Evolutionary conservation across 2,888 invertebrate genomes (phyloP).

Genomic region (Cheilosia soror): DNA sequence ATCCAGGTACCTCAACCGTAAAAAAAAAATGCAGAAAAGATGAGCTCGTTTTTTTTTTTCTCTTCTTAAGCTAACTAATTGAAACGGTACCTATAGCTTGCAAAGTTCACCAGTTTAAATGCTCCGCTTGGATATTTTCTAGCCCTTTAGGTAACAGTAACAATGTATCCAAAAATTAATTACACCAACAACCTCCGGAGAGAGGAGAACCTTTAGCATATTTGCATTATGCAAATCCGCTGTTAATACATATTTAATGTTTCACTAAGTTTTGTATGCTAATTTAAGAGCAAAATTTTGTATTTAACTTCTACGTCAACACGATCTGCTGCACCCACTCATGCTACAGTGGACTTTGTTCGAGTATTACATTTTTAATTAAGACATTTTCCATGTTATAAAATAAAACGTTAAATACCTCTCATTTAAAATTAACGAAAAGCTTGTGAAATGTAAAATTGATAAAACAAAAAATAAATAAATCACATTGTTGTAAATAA

Average conservation of each 20-base stretch:
- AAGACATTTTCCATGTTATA: neutral
- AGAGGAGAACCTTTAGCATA: neutral
- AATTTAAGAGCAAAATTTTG: slow-evolving; percentile 34
- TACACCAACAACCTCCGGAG: slow-evolving; percentile 18
- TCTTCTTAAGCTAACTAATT: slow-evolving; percentile 9
- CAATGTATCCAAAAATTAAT: slow-evolving; percentile 46
- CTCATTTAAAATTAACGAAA: slow-evolving; percentile 32
- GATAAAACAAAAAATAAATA: slow-evolving; percentile 7
- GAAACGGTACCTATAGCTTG: slow-evolving; percentile 16
- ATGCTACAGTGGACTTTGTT: neutral
- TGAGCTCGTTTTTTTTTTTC: neutral
- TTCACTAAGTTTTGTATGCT: slow-evolving; percentile 38
- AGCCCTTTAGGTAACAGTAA: neutral
- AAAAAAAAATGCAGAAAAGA: slow-evolving; percentile 30
- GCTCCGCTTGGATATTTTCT: neutral
- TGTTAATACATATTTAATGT: slow-evolving; percentile 63
- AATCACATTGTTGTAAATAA: slow-evolving; percentile 22
- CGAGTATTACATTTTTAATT: slow-evolving; percentile 33
- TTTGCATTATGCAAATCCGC: slow-evolving; percentile 55
- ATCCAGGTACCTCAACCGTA: neutral
- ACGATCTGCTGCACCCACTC: neutral
- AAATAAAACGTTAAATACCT: slow-evolving; percentile 9
- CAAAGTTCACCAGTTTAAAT: slow-evolving; percentile 17
- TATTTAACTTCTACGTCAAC: slow-evolving; percentile 6
- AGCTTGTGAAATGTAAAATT: neutral